Conservation (phyloP, 1,140 invertebrate species). For the Agrilus planipennis region DNA sequence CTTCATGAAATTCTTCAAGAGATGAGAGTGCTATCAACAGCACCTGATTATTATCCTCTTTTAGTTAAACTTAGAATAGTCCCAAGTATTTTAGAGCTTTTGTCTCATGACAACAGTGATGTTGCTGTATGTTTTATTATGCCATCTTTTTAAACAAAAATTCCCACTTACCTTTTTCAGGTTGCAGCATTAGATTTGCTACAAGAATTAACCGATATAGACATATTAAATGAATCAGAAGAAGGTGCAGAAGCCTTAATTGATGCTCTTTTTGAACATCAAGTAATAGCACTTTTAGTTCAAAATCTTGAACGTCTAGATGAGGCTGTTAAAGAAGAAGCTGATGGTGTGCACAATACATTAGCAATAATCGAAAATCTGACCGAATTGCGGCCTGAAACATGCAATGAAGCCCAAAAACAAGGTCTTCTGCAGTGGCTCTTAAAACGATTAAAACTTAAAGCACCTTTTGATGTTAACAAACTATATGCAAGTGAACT, state of each 20-base stretch:
- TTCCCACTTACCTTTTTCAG: conserved; percentile 11
- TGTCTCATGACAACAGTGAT: conserved; percentile 96
- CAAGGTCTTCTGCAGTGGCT: conserved; percentile 90
- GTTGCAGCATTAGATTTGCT: conserved; percentile 30
- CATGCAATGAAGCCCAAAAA: conserved; percentile 71
- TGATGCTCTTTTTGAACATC: conserved; percentile 70
- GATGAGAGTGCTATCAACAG: conserved; percentile 87
- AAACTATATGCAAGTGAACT: conserved; percentile 96
- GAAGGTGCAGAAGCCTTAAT: conserved; percentile 70
- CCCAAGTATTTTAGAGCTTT: conserved; percentile 80
- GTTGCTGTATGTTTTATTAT: conserved; percentile 56
- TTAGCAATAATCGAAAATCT: conserved; percentile 76
- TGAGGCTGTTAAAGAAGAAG: conserved; percentile 88
- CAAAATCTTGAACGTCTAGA: conserved; percentile 91
- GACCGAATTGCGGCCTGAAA: conserved; percentile 78
- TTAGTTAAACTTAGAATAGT: conserved; percentile 82
- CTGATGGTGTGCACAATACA: conserved; percentile 93
- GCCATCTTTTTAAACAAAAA: not conserved
- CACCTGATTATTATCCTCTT: conserved; percentile 87
- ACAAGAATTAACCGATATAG: conserved; percentile 92
- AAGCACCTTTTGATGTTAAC: conserved; percentile 86
- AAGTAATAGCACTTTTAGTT: conserved; percentile 81
- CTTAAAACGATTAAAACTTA: conserved; percentile 71
- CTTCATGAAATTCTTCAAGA: conserved; percentile 52
- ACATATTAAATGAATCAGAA: conserved; percentile 83